These are phyloP conservation scores for Aplysina aerophoba DNA, from an alignment of 37 sponge, comb jelly and placozoan species.

Conservation along the genomic window DNA sequence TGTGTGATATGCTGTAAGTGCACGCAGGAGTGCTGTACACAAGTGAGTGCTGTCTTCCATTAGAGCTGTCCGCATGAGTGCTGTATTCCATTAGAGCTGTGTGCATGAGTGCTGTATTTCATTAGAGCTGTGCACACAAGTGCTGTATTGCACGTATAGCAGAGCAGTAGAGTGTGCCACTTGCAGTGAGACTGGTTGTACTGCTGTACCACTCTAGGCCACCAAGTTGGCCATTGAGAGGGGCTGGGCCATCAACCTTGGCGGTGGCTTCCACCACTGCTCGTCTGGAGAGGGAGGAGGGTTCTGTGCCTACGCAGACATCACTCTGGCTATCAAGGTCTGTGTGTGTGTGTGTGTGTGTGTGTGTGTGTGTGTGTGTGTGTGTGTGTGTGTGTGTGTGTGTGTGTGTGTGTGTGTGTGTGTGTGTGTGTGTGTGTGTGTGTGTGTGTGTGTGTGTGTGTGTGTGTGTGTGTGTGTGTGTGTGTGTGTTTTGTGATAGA, in stretches of 20 bases:
- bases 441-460: conserved; percentile 22
- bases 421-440: conserved; percentile 9
- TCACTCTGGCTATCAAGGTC: conserved; percentile 79
- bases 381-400: conserved; percentile 26
- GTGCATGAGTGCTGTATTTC: too few species aligned
- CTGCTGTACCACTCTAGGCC: conserved; percentile 43
- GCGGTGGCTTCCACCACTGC: conserved; percentile 95
- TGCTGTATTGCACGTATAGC: too few species aligned
- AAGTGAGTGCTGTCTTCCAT: too few species aligned
- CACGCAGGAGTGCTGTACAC: too few species aligned
- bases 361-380: conserved; percentile 16
- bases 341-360: neutral
- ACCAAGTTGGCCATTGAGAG: conserved; percentile 85
- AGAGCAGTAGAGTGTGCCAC: too few species aligned
- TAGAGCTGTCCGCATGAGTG: too few species aligned
- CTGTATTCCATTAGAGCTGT: too few species aligned
- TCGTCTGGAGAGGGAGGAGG: conserved; percentile 78
- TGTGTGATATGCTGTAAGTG: too few species aligned
- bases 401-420: conserved; percentile 9
- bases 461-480: conserved; percentile 31
- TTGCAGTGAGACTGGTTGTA: too few species aligned
- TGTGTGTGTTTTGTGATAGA: neutral
- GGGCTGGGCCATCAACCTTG: conserved; percentile 95
- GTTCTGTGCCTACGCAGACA: conserved; percentile 95
- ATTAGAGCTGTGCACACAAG: too few species aligned